A percentile compares a stretch with the other conserved stretches of the same genome.
Evolutionary conservation across 2,888 invertebrate species (phyloP).

Genomic region (Sesamia inferens): DNA sequence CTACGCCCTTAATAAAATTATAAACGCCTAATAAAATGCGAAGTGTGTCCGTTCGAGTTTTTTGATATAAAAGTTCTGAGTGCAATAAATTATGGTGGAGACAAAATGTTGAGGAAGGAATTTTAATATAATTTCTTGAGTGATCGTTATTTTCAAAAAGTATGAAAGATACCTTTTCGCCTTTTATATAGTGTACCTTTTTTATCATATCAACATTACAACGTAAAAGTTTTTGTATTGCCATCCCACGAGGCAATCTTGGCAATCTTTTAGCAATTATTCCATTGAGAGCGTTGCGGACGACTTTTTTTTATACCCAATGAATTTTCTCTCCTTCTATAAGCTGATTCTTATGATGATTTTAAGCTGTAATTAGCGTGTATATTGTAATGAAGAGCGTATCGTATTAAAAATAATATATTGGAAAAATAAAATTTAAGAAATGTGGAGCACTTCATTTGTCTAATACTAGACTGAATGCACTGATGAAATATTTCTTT

Average conservation of each 20-base stretch:
- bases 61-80: slow-evolving; percentile 27
- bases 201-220: not conserved
- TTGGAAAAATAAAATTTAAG: no score
- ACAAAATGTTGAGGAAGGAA: slow-evolving; percentile 6
- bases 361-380: no score
- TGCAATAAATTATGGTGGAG: slow-evolving; percentile 13
- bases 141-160: not conserved
- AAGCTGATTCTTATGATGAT: no score
- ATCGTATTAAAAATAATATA: no score
- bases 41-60: slow-evolving; percentile 42
- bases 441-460: no score
- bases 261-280: no score
- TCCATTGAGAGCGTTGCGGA: no score
- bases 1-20: slow-evolving; percentile 54
- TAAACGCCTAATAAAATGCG: slow-evolving; percentile 49
- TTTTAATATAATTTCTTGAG: not conserved
- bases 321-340: no score
- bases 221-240: not conserved
- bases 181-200: not conserved
- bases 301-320: no score
- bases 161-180: not conserved
- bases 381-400: no score
- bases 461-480: no score
- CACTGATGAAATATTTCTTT: not conserved
- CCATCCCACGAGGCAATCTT: no score